A percentile compares a stretch with the other conserved stretches of the same genome.
These are phyloP conservation scores for Phengaris arion DNA, from an alignment of 2,888 invertebrate species.

Conservation along the genomic window DNA sequence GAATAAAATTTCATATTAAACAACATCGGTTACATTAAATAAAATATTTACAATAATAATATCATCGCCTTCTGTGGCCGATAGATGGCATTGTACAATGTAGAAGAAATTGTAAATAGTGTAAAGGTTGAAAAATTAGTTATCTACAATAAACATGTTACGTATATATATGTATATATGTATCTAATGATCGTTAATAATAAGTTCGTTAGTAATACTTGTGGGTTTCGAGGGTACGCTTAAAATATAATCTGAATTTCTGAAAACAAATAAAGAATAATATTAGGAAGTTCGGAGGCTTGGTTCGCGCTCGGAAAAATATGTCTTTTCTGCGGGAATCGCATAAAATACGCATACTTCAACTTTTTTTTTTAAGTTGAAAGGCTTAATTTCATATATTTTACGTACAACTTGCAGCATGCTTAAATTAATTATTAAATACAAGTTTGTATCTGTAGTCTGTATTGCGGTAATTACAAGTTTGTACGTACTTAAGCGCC, in stretches of 20 bases:
- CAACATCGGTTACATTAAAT: conserved; percentile 4
- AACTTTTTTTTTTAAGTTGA: too few relatives aligned
- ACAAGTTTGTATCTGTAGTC: background rate
- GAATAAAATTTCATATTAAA: background rate
- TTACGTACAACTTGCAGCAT: too few relatives aligned
- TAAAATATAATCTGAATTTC: conserved; percentile 13
- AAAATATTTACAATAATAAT: conserved; percentile 29
- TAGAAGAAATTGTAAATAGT: conserved; percentile 11
- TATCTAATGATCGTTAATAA: conserved; percentile 19
- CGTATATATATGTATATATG: too few relatives aligned
- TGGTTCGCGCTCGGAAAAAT: too few relatives aligned
- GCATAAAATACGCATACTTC: too few relatives aligned
- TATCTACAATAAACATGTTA: conserved; percentile 29
- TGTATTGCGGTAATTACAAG: background rate
- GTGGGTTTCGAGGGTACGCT: conserved; percentile 28
- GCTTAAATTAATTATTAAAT: too few relatives aligned
- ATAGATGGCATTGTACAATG: conserved; percentile 26
- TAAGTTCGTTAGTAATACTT: conserved; percentile 30
- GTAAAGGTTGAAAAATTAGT: conserved; percentile 20
- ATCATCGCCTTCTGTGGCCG: background rate
- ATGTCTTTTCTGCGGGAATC: too few relatives aligned
- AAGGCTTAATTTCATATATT: too few relatives aligned
- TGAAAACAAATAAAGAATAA: conserved; percentile 15
- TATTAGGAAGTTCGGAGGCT: too few relatives aligned
- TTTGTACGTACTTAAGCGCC: background rate